Conservation (phyloP, 2,888 invertebrate genomes). For the Monoplex corrugatus region DNA sequence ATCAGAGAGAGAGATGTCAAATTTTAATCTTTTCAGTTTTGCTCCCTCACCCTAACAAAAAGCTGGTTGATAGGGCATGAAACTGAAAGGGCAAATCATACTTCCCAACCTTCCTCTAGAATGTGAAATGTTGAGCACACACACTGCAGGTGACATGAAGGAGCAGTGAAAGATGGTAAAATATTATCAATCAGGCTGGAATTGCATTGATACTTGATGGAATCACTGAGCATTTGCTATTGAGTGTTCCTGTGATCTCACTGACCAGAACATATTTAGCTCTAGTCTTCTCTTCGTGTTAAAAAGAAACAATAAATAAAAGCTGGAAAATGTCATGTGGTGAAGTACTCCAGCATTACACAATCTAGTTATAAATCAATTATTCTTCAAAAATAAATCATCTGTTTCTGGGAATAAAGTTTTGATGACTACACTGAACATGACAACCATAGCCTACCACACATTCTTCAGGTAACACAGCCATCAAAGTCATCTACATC, state of each 20-base stretch:
- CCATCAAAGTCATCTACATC: neutral
- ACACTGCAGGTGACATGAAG: neutral
- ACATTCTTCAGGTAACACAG: neutral
- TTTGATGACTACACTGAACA: conserved; percentile 6
- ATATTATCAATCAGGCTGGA: neutral
- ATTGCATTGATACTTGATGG: conserved; percentile 23
- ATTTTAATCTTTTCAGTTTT: no score
- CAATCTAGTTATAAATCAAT: neutral
- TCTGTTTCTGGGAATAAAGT: no score
- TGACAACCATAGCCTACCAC: neutral
- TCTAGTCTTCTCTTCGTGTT: no score
- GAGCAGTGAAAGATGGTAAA: neutral
- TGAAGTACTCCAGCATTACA: neutral
- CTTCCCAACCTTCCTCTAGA: neutral
- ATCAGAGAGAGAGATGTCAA: no score
- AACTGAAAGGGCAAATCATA: neutral
- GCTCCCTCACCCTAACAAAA: no score
- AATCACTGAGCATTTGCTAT: conserved; percentile 35
- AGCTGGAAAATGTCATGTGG: neutral
- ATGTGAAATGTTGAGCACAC: neutral
- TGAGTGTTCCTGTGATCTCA: neutral
- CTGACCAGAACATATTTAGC: neutral
- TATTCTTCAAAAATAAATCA: neutral
- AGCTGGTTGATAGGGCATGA: no score
- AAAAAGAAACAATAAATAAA: neutral